Evolutionary conservation across 2,888 invertebrate species (phyloP), one percentile per base, ranked within the genome.

Genomic region (Acanthosepion esculentum): DNA sequence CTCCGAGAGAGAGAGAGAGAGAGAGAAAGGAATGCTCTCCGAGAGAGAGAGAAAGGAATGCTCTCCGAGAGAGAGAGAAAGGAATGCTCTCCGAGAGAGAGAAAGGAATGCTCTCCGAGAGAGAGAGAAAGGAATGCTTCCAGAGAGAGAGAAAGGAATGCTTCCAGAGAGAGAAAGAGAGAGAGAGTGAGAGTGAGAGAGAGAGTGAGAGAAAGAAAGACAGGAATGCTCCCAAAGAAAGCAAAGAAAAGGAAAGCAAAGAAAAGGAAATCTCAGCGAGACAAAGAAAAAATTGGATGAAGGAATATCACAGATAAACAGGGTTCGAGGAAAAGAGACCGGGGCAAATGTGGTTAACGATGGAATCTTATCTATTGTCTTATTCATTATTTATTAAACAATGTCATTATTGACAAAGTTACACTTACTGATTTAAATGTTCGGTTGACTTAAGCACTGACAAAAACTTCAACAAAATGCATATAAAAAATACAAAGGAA

Each of bases 31-130:
- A n/a, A 15, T 7, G 12, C 0, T 8, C 8, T 0, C 12, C 10
- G 8, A n/a, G n/a, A 10, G n/a, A 10, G n/a, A 5, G 29, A 0
- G 29, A 78, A 18, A 78, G 8, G 10, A n/a, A 64, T 8, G 26
- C 1, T 7, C 8, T 7, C 0, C 3, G n/a, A 29, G 78, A n/a
- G n/a, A 10, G n/a, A 78, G 29, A 10, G 10, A 78, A 15, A n/a
- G 0, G 15, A n/a, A 15, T 7, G 12, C 0, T 7, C 8, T 1
- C 12, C 10, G n/a, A 10, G n/a, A 10, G n/a, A n/a, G 18, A 0
- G 29, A 78, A 8, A 78, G 12, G 8, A 18, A 8, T 29, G 7
- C 0, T 8, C 8, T 0, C n/a, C n/a, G n/a, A n/a, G 8, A 10
- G 29, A 10, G 8, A n/a, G 10, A 1, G n/a, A n/a, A n/a, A n/a